phyloP scores from a whole-genome alignment of 2,888 invertebrate species.

The Podabrus alpinus region DNA sequence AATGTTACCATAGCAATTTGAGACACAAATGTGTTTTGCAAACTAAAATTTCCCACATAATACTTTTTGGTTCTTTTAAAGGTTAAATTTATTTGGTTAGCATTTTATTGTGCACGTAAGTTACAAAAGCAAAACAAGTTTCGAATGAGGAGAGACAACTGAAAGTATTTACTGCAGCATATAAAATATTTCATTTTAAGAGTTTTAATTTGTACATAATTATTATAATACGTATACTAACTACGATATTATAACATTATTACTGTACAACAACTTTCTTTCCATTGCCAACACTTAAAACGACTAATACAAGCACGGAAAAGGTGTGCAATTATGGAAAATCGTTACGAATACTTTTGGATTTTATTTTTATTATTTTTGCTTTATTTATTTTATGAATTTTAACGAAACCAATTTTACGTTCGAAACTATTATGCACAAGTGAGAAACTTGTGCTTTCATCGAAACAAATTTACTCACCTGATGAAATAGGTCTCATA shows the following conservation, averaged over 20 bases:
- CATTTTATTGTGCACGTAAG: constrained; percentile 4
- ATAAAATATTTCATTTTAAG: constrained; percentile 17
- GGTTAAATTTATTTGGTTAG: not conserved
- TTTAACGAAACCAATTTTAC: not conserved
- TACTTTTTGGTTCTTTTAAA: not conserved
- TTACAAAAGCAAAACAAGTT: not conserved
- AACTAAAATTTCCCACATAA: not conserved
- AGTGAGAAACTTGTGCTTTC: not conserved
- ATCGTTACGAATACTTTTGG: not conserved
- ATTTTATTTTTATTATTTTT: not conserved
- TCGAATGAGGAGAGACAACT: not conserved
- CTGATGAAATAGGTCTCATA: constrained; percentile 87
- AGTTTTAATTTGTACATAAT: constrained; percentile 23
- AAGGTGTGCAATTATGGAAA: not conserved
- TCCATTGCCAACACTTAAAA: constrained; percentile 8
- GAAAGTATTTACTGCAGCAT: not conserved
- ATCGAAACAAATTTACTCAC: constrained; percentile 50
- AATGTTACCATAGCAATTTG: constrained; percentile 8
- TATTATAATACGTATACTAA: too few species aligned
- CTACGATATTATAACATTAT: too few species aligned
- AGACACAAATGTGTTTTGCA: not conserved
- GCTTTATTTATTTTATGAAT: not conserved
- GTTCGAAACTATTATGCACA: not conserved
- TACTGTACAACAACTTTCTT: constrained; percentile 10
- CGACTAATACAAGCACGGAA: not conserved